phyloP scores from a whole-genome alignment of 2,797 vertebrate species.

The Sardinella longiceps region DNA sequence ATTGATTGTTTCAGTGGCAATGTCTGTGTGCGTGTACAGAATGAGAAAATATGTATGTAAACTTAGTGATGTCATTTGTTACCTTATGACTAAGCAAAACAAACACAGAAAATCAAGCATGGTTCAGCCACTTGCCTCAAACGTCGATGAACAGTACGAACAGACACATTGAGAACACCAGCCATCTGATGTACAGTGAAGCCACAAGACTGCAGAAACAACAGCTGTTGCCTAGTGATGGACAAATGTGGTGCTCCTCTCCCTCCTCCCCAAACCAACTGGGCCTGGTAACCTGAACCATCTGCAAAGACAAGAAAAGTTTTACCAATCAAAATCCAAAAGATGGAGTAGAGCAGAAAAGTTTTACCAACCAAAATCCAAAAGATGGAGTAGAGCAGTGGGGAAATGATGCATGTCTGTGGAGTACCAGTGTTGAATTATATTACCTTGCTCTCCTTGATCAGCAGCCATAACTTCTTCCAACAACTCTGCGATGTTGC shows the following conservation, averaged over 20 bases:
- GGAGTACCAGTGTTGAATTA: no score
- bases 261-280: constrained; percentile 2
- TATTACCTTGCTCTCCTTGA: neutral
- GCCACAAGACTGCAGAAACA: neutral
- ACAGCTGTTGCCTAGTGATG: neutral
- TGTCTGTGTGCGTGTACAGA: neutral
- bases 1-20: neutral
- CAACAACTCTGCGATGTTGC: no score
- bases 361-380: no score
- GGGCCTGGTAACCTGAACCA: neutral
- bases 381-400: no score
- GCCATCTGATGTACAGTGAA: neutral
- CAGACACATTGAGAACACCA: neutral
- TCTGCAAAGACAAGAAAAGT: neutral
- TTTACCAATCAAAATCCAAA: no score
- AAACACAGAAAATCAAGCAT: neutral
- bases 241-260: neutral
- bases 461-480: no score
- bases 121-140: neutral
- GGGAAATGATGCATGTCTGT: no score
- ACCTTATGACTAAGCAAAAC: neutral
- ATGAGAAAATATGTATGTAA: neutral
- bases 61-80: neutral
- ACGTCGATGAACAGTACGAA: constrained; percentile 14
- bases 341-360: no score